These are phyloP conservation scores for Eublepharis macularius DNA, from an alignment of 2,113 vertebrate genomes.

Conservation along the genomic window DNA sequence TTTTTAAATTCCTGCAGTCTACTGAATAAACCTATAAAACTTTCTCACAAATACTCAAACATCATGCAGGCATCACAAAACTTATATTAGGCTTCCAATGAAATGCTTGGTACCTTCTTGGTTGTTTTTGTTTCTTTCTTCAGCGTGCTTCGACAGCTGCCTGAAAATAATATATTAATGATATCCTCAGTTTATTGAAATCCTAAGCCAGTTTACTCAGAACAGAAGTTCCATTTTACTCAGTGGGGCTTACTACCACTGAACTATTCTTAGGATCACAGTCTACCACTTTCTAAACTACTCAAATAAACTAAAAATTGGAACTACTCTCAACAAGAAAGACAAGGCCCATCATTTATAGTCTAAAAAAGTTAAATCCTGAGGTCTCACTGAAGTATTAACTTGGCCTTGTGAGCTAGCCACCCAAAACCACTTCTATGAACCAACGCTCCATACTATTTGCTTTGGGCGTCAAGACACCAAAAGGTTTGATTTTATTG, in stretches of 20 bases:
- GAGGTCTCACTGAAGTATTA: not conserved
- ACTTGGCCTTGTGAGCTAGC: not conserved
- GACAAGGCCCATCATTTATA: not conserved
- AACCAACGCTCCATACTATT: not conserved
- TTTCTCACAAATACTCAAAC: not conserved
- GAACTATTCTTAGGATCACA: too few relatives aligned
- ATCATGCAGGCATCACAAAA: constrained; percentile 19
- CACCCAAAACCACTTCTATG: not conserved
- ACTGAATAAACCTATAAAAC: not conserved
- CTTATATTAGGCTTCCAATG: not conserved
- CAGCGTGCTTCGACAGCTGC: constrained; percentile 67
- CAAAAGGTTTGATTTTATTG: not conserved
- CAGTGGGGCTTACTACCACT: too few relatives aligned
- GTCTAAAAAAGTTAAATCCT: not conserved
- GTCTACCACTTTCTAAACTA: not conserved
- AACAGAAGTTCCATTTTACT: too few relatives aligned
- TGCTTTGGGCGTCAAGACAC: too few relatives aligned
- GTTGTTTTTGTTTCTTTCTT: constrained; percentile 67
- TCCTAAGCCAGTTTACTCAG: not conserved
- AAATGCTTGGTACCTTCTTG: constrained; percentile 70
- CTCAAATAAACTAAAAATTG: constrained; percentile 10
- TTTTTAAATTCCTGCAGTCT: not conserved
- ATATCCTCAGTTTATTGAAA: not conserved
- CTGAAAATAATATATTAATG: constrained; percentile 55
- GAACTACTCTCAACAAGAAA: not conserved